Conservation (phyloP, 2,113 vertebrate genomes). For the Nannospalax galili region DNA sequence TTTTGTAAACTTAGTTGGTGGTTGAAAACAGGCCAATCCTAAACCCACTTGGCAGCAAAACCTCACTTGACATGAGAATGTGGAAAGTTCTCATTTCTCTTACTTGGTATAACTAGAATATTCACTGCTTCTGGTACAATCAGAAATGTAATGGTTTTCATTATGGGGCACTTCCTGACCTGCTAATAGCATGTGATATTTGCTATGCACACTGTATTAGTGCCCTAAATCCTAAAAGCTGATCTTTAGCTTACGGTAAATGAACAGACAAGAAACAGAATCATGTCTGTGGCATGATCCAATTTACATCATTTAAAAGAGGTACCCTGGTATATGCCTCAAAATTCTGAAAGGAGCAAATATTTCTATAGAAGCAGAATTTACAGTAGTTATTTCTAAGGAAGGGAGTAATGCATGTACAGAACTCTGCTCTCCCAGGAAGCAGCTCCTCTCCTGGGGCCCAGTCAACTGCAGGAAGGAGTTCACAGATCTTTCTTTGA, state of each 20-base stretch:
- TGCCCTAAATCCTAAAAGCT: not conserved
- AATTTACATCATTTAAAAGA: conserved; percentile 5
- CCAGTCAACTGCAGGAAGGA: not conserved
- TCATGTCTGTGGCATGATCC: not conserved
- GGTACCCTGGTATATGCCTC: not conserved
- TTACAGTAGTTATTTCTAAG: not conserved
- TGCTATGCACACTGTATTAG: not conserved
- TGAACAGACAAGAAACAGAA: not conserved
- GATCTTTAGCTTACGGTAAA: not conserved
- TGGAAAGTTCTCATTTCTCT: not conserved
- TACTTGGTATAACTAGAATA: not conserved
- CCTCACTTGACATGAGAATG: not conserved
- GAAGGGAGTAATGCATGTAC: not conserved
- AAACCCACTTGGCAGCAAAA: conserved; percentile 14
- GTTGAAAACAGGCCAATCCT: not conserved
- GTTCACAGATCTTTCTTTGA: not conserved
- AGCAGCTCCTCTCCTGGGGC: not conserved
- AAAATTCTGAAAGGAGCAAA: conserved; percentile 10
- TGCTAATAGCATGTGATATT: not conserved
- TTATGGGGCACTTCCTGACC: not conserved
- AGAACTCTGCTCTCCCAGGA: not conserved
- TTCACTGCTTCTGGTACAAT: not conserved
- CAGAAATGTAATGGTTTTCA: not conserved
- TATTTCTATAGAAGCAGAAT: not conserved
- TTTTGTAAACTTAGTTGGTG: not conserved